Base-by-base conservation (phyloP, 1,140 invertebrate genomes). In the Dendrolimus punctatus region DNA sequence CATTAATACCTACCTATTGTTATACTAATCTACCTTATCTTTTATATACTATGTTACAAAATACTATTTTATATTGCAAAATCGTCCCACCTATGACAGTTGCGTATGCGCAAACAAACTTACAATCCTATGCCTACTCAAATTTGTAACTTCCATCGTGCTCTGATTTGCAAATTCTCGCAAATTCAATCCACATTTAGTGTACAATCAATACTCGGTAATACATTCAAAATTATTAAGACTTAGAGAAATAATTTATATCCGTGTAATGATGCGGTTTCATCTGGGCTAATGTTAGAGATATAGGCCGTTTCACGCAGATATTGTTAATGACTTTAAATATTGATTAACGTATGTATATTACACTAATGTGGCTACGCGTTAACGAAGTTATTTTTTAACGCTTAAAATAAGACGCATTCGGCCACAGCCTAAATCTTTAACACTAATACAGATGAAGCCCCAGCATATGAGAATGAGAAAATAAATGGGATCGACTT, bases 121-220 rank as follows among this genome's bases (percentile, higher is more conserved):
- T 62, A 68, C 69, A 54, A 58, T 58, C 67, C 71, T 82, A 80
- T 60, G 49, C 73, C 73, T 82, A 81, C 65, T 64, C 76, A 69
- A 85, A 81, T 86, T 85, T 85, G 82, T 84, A 85, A 80, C 80
- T 78, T 82, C 76, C 73, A 82, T 85, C 82, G 82, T 86, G 82
- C 82, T 86, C 82, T 86, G 80, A 67, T 61, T 73, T 74, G 62
- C 63, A 50, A 58, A 51, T 63, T 49, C 43, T 58, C 61, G 58
- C 60, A 66, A 70, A 66, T 54, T 55, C 59, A 50, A 54, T 60
- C 63, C 58, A 39, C 58, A 60, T 60, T 49, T 60, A 55, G 62
- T 68, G 59, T 62, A 73, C 62, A 66, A 61, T 53, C 47, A 59
- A 43, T 44, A 50, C 6, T 46, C n/a, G 6, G 7, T 46, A 37